These are phyloP conservation scores for Agelas oroides DNA, from an alignment of 37 sponge, comb jelly and placozoan genomes.

Conservation along the genomic window DNA sequence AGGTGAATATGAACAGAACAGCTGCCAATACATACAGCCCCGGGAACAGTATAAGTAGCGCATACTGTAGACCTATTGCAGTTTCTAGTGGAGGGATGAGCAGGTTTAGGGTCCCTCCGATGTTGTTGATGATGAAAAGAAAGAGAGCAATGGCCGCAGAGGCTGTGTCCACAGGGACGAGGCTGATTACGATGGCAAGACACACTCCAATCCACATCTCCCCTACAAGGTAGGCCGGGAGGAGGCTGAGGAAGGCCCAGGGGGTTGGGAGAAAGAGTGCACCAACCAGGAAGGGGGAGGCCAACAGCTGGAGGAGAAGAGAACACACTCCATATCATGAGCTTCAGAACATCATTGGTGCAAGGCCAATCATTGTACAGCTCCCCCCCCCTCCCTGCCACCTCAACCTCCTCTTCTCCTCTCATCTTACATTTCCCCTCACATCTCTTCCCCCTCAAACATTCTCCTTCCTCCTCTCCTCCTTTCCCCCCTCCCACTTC, in stretches of 20 bases:
- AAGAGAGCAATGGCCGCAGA: conserved; percentile 73
- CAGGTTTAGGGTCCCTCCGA: conserved; percentile 63
- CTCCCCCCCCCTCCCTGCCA: too few relatives aligned
- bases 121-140: conserved; percentile 76
- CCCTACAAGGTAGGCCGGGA: conserved; percentile 75
- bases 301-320: conserved; percentile 41
- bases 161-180: conserved; percentile 54
- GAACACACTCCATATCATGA: too few relatives aligned
- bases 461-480: background rate
- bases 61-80: background rate
- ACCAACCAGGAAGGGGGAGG: conserved; percentile 79
- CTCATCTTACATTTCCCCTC: too few relatives aligned
- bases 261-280: conserved; percentile 64
- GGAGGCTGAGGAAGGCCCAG: conserved; percentile 76
- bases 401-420: too few relatives aligned
- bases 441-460: too few relatives aligned
- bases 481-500: background rate
- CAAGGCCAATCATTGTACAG: too few relatives aligned
- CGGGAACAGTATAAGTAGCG: conserved; percentile 69
- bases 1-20: conserved; percentile 34
- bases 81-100: conserved; percentile 46
- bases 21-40: conserved; percentile 67
- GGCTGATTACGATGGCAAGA: conserved; percentile 73
- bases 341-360: background rate
- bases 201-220: conserved; percentile 92